Percentiles rank a stretch among this genome's conserved stretches.
phyloP scores from a whole-genome alignment of 2,797 vertebrate species.

The Gallinago stenura region DNA sequence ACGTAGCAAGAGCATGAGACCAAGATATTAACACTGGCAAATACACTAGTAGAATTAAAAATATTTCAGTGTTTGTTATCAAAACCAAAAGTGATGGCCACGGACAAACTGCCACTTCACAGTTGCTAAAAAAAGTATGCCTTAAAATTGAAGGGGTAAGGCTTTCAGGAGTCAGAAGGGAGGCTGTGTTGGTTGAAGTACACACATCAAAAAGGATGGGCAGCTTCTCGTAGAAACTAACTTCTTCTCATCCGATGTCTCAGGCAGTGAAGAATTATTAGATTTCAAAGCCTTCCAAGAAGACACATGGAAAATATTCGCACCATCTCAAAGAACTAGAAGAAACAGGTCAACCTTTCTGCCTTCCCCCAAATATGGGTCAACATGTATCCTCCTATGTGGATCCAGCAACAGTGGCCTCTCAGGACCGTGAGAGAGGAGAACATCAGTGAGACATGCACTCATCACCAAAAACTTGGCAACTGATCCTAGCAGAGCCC shows the following conservation, averaged over 20 bases:
- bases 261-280: background rate
- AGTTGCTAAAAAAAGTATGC: background rate
- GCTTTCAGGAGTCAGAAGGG: background rate
- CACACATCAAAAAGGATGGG: background rate
- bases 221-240: background rate
- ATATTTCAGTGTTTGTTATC: background rate
- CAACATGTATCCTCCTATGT: accelerated
- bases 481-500: background rate
- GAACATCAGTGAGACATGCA: background rate
- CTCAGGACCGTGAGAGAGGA: background rate
- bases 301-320: background rate
- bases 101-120: background rate
- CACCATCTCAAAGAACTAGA: background rate
- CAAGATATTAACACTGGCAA: background rate
- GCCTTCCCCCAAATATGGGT: background rate
- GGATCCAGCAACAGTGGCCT: background rate
- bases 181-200: background rate
- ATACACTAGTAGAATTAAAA: background rate
- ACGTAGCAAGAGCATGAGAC: background rate
- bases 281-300: slow-evolving; percentile 1
- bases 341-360: background rate
- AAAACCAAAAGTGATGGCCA: background rate
- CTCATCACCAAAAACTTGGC: background rate
- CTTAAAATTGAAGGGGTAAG: background rate
- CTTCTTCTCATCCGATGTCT: background rate